Evolutionary conservation across 2,888 invertebrate species (phyloP), one percentile per base, ranked within the genome.

Genomic region (Orchestes rusci): DNA sequence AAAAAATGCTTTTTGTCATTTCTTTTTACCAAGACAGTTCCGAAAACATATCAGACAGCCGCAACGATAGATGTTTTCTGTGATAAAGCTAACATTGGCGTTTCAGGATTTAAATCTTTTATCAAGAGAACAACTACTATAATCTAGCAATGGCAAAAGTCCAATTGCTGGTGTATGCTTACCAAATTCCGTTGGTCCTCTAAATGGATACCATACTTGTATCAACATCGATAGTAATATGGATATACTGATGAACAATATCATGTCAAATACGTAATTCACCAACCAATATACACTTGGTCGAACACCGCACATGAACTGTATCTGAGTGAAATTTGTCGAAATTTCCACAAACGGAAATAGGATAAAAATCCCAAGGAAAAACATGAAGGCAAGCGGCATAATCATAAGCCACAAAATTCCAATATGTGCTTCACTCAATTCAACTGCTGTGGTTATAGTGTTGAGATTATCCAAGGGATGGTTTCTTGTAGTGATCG

Each of bases 221-320:
- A 50, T 47, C 7, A 53, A 39, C 2, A 52, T 8, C 10, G 44
- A 32, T 31, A 58, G 30, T 12, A 50, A n/a, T 1, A 55, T 3
- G n/a, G 52, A 35, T 16, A 55, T 37, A 3, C 53, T 2, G 1
- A 63, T 4, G 39, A 73, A 63, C 4, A 70, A 16, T 1, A 70
- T 1, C 3, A 71, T 56, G 65, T 87, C 85, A 56, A 74, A 74
- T 1, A 71, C 2, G 33, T 78, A 74, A 38, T 75, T 75, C 3
- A 75, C 67, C 2, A 70, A 29, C 87, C 87, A 88, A 63, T 81
- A 82, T 5, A 73, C 65, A 8, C 64, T 55, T 1, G 75, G 69
- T 1, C 76, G 68, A 17, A 82, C 74, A 3, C 84, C 81, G 1
- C 78, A 71, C 78, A 83, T 77, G 16, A 75, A 63, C 66, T 85